Conservation (phyloP, 1,140 invertebrate genomes). For the Drosophila pseudoobscura region DNA sequence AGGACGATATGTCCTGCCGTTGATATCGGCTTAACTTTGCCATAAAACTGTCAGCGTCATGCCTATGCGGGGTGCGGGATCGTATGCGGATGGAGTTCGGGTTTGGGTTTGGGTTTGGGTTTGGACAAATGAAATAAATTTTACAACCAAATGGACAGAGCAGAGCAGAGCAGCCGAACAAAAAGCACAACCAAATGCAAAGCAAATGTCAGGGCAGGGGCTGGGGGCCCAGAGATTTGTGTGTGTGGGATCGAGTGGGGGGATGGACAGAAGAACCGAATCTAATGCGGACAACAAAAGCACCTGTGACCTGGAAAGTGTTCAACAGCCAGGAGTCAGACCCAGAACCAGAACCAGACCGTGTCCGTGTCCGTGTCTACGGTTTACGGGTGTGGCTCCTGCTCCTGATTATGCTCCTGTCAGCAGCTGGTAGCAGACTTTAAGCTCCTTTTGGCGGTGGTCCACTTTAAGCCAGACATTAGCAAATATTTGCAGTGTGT, state of each 20-base stretch:
- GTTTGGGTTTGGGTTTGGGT: background rate
- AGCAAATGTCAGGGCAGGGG: background rate
- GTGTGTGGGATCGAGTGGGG: conserved; percentile 6
- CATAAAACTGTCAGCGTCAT: conserved; percentile 81
- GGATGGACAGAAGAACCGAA: conserved; percentile 61
- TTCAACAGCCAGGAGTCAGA: conserved; percentile 22
- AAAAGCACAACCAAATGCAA: conserved; percentile 56
- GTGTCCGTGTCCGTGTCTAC: conserved; percentile 7
- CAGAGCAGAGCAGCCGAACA: conserved; percentile 38
- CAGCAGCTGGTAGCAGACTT: conserved; percentile 40
- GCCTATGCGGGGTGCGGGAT: conserved; percentile 55
- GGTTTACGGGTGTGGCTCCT: conserved; percentile 7
- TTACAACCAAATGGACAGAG: conserved; percentile 78
- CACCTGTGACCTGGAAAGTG: conserved; percentile 79
- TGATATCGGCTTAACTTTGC: conserved; percentile 82
- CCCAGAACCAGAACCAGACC: too few relatives aligned
- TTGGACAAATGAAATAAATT: conserved; percentile 79
- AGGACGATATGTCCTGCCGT: conserved; percentile 63
- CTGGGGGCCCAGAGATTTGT: conserved; percentile 52
- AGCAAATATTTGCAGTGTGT: conserved; percentile 52
- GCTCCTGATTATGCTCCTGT: conserved; percentile 3
- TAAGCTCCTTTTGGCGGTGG: conserved; percentile 37
- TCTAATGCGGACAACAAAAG: conserved; percentile 81
- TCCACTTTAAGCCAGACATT: conserved; percentile 65
- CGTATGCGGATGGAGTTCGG: too few relatives aligned